Evolutionary conservation across 2,113 vertebrate genomes (phyloP), one percentile per base, ranked within the genome.

Genomic region (Oreotrochilus melanogaster): DNA sequence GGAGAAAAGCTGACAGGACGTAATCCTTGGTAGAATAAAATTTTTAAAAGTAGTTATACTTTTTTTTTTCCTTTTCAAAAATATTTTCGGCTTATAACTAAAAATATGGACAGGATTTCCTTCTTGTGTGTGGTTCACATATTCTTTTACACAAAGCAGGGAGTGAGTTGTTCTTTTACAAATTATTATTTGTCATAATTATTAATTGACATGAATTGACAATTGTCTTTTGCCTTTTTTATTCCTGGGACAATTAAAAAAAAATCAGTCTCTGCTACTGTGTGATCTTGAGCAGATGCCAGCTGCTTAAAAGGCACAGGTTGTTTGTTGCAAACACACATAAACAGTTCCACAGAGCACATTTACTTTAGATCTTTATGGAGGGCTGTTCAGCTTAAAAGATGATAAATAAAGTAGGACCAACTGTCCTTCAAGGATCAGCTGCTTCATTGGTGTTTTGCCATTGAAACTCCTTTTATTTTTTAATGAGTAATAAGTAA

Each of bases 381-480:
- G 86, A 54, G 75, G 72, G 88, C 81, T 91, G 92, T 94, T 94
- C 88, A 95, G 69, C 93, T 95, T 92, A 84, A 47, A 88, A 80
- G 67, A 91, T 27, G 23, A 78, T 92, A 92, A 92, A 54, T 93
- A 96, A 93, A 96, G 87, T 65, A 81, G 78, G 81, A 92, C 95
- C 95, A 97, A 97, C 91, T 96, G 96, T 96, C 95, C 88, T 98
- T 98, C 95, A 86, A 89, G 95, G 95, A 84, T 98, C 96, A 97
- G 94, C 97, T 98, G 97, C 96, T 58, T 86, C 5, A 2, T 21
- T 0, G 28, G 73, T 95, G 82, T 86, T 96, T 88, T 96, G 83
- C 81, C 58, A 88, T 82, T 84, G 73, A 97, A 96, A 97, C 65
- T 83, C 42, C 42, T 89, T 70, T 75, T 37, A 21, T 2, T 95